phyloP scores from a whole-genome alignment of 23 tunicate species.

The Corella eumyota region DNA sequence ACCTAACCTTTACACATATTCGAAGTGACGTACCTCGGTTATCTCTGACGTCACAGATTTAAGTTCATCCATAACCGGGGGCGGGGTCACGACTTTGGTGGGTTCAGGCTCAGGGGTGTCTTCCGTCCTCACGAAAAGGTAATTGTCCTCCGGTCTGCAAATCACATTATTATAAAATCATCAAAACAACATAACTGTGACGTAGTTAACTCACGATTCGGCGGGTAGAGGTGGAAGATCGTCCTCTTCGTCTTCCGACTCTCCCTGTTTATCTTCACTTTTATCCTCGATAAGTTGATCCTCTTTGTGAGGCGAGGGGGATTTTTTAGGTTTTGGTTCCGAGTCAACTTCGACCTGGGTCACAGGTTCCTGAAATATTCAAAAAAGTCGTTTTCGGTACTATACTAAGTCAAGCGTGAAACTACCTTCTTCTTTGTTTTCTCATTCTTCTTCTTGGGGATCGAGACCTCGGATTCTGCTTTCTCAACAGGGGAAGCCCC shows the following conservation, averaged over 20 bases:
- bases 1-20: no score
- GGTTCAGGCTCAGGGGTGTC: constrained; percentile 43
- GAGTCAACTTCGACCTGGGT: constrained; percentile 1
- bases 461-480: constrained; percentile 46
- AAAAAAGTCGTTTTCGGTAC: no score
- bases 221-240: constrained; percentile 16
- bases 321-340: constrained; percentile 3
- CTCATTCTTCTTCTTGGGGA: constrained; percentile 24
- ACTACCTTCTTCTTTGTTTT: constrained; percentile 25
- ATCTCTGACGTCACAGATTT: constrained; percentile 53
- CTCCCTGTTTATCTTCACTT: not conserved
- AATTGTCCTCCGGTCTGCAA: constrained; percentile 68
- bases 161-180: no score
- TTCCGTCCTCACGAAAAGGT: constrained; percentile 65
- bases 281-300: no score
- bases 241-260: constrained; percentile 2
- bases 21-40: constrained; percentile 14
- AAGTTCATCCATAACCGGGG: constrained; percentile 35
- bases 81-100: constrained; percentile 13
- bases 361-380: constrained; percentile 4
- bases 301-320: not conserved
- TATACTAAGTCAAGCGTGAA: no score
- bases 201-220: constrained; percentile 12
- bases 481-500: constrained; percentile 25
- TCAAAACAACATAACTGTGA: no score